Evolutionary conservation across 2,113 vertebrate species (phyloP), one percentile per base, ranked within the genome.

Genomic region (Romanogobio albipinnatus): DNA sequence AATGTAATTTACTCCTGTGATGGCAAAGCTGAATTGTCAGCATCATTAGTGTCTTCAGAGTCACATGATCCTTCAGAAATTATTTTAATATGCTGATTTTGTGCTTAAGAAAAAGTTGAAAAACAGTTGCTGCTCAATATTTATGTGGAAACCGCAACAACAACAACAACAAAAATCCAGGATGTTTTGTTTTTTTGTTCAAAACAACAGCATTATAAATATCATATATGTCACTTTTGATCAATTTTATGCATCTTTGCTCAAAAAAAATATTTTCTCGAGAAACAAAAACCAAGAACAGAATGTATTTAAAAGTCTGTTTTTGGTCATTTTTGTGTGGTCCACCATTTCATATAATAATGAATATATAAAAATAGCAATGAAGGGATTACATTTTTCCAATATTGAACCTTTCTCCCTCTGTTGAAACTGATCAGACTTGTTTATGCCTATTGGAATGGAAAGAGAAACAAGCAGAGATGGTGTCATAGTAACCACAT

Each of bases 391-490:
- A 11, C 39, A 47, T 47, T 19, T 62, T 80, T 79, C 39, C 33
- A 14, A 24, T 39, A 59, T 59, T 36, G 22, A 43, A 39, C 29
- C 51, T 51, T 80, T 80, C 49, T 22, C 85, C 88, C 78, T 81
- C n/a, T 56, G 58, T 86, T 90, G 81, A 88, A 89, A 73, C 58
- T 66, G 83, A 87, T 86, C 87, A 59, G 29, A 26, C 80, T 90
- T 86, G 85, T 80, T 53, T 77, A 64, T 86, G 62, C 51, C 76
- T 79, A 61, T 73, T 82, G 70, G 78, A 90, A 76, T 70, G 59
- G 76, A 84, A 91, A 81, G 88, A 88, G 86, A 93, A 92, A 92
- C 90, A 86, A 90, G 56, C 33, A n/a, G 13, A 19, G 49, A 71
- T 85, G 84, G 51, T 76, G 92, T 93, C 91, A 93, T 80, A 84